These are phyloP conservation scores for Phymatocera aterrima DNA, from an alignment of 2,888 invertebrate genomes.

Conservation along the genomic window DNA sequence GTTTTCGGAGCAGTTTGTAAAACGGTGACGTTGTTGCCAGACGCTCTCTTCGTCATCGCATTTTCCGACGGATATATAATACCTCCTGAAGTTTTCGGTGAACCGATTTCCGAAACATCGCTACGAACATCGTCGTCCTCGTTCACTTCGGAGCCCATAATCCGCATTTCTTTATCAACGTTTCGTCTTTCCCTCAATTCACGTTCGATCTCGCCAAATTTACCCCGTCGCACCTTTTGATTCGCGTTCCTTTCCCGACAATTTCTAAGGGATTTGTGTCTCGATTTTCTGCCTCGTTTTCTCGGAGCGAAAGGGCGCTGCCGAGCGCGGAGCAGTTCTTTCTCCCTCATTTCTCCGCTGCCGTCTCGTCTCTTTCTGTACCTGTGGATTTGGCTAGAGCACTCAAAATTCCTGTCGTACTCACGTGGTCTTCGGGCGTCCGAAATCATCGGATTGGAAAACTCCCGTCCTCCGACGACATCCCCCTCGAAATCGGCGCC, in stretches of 20 bases:
- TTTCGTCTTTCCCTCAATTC: neutral
- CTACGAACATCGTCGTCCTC: neutral
- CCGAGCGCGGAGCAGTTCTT: neutral
- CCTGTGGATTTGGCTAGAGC: slow-evolving; percentile 5
- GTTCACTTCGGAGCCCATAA: neutral
- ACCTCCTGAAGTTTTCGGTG: neutral
- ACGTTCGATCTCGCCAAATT: neutral
- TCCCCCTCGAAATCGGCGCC: neutral
- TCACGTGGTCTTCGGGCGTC: no score
- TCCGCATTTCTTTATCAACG: neutral
- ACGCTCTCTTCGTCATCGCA: neutral
- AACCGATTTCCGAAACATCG: neutral
- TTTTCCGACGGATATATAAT: neutral
- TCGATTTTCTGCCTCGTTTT: neutral
- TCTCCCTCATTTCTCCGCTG: neutral
- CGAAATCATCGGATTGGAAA: neutral
- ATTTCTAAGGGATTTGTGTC: neutral
- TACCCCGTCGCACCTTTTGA: no score
- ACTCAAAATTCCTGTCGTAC: slow-evolving; percentile 15
- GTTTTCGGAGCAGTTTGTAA: neutral
- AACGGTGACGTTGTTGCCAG: neutral
- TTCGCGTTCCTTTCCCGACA: neutral
- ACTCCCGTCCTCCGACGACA: neutral
- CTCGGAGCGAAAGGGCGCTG: neutral
- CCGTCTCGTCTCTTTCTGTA: neutral